Conservation (phyloP, 2,888 invertebrate species). For the Orchesella flavescens region DNA sequence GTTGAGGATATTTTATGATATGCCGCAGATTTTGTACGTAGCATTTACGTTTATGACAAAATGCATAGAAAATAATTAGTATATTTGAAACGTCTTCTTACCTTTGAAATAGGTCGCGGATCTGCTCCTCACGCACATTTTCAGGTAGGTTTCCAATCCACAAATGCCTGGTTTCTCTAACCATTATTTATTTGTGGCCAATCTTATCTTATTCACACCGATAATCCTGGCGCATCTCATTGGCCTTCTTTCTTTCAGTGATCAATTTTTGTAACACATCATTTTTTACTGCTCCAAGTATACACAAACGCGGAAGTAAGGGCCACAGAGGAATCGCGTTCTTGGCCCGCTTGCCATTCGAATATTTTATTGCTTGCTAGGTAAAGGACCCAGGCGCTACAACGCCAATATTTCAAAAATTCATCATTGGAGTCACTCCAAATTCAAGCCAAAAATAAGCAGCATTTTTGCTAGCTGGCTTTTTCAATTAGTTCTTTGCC, state of each 20-base stretch:
- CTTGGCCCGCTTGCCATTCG: conserved; percentile 48
- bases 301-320: conserved; percentile 44
- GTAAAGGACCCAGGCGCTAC: conserved; percentile 27
- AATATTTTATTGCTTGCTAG: conserved; percentile 4
- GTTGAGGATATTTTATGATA: too few species aligned
- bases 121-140: conserved; percentile 97
- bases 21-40: too few species aligned
- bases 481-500: conserved; percentile 19
- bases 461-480: conserved; percentile 16
- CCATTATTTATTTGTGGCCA: conserved; percentile 86
- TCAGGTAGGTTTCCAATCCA: conserved; percentile 99
- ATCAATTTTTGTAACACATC: conserved; percentile 41
- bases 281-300: conserved; percentile 41
- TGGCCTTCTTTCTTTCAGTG: conserved; percentile 50
- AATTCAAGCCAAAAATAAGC: conserved; percentile 48
- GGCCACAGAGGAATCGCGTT: conserved; percentile 27
- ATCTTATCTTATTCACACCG: conserved; percentile 60
- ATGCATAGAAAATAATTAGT: too few species aligned
- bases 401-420: conserved; percentile 52
- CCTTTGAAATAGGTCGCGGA: conserved; percentile 98
- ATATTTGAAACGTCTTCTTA: conserved; percentile 77
- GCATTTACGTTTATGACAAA: too few species aligned
- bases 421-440: conserved; percentile 58
- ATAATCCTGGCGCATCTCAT: conserved; percentile 63
- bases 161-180: conserved; percentile 89